These are phyloP conservation scores for Cyphomyrus discorhynchus DNA, from an alignment of 2,113 vertebrate species.

Conservation along the genomic window DNA sequence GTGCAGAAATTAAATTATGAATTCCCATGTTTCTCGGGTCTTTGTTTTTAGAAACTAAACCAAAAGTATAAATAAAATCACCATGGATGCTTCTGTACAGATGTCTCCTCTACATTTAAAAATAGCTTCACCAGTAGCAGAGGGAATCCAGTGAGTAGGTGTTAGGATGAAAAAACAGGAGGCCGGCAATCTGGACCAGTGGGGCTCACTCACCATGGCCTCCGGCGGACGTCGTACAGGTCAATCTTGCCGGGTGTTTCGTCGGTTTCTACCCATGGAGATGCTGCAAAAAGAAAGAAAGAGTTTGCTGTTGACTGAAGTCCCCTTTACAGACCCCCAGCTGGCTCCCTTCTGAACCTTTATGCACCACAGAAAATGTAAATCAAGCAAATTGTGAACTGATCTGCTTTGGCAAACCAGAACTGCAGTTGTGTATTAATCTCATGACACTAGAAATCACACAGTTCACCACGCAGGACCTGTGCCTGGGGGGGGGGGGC, in stretches of 20 bases:
- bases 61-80: neutral
- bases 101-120: neutral
- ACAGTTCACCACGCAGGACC: neutral
- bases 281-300: conserved; percentile 60
- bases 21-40: neutral
- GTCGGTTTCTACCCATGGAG: conserved; percentile 91
- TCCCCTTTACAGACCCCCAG: neutral
- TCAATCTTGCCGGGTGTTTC: conserved; percentile 91
- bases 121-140: neutral
- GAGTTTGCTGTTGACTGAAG: too few relatives aligned
- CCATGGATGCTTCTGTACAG: neutral
- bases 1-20: neutral
- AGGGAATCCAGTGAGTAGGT: neutral
- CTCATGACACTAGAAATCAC: neutral
- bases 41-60: neutral
- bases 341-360: neutral
- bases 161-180: neutral
- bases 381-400: neutral
- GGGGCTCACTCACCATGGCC: conserved; percentile 78
- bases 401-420: neutral
- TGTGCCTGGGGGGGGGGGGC: neutral
- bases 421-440: neutral
- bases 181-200: neutral
- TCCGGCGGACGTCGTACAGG: conserved; percentile 90
- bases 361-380: neutral